These are phyloP conservation scores for Lithosia quadra DNA, from an alignment of 2,888 invertebrate species.

Conservation along the genomic window DNA sequence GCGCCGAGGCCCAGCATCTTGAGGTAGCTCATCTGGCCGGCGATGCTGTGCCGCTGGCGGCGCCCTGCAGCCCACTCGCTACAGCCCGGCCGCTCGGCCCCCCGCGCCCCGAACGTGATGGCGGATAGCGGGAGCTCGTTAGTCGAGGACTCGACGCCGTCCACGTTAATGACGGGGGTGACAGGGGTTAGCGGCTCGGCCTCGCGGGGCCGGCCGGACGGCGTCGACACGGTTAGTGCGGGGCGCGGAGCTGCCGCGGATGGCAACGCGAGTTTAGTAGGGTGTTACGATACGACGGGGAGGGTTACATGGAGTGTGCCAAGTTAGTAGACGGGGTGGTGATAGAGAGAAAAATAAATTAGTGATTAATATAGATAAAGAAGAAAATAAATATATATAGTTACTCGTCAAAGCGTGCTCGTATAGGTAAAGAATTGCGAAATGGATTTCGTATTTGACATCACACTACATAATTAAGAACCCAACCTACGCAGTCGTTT, in stretches of 20 bases:
- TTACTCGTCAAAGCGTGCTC: slow-evolving; percentile 68
- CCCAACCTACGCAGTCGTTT: slow-evolving; percentile 59
- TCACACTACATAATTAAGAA: slow-evolving; percentile 52
- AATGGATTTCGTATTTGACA: slow-evolving; percentile 55
- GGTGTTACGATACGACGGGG: slow-evolving; percentile 46
- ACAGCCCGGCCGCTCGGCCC: slow-evolving; percentile 54
- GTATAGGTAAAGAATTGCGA: slow-evolving; percentile 37
- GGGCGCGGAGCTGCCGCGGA: slow-evolving; percentile 46
- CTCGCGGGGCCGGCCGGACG: slow-evolving; percentile 58
- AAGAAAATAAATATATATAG: slow-evolving; percentile 57
- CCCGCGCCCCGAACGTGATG: slow-evolving; percentile 77
- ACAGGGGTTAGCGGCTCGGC: slow-evolving; percentile 71
- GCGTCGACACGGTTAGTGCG: slow-evolving; percentile 58
- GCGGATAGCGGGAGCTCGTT: slow-evolving; percentile 90
- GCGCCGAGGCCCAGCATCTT: slow-evolving; percentile 93
- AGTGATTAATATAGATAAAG: slow-evolving; percentile 61
- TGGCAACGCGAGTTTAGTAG: slow-evolving; percentile 42
- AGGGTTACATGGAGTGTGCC: slow-evolving; percentile 68
- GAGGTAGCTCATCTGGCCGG: slow-evolving; percentile 97
- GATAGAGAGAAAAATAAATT: slow-evolving; percentile 71
- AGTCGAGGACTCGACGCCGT: slow-evolving; percentile 87
- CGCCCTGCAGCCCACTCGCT: slow-evolving; percentile 87
- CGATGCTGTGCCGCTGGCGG: slow-evolving; percentile 98
- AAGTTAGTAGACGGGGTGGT: slow-evolving; percentile 70
- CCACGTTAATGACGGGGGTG: slow-evolving; percentile 76